Percentiles rank a stretch among this genome's conserved stretches.
Conservation (phyloP, 2,113 vertebrate genomes). For the Onychostruthus taczanowskii region DNA sequence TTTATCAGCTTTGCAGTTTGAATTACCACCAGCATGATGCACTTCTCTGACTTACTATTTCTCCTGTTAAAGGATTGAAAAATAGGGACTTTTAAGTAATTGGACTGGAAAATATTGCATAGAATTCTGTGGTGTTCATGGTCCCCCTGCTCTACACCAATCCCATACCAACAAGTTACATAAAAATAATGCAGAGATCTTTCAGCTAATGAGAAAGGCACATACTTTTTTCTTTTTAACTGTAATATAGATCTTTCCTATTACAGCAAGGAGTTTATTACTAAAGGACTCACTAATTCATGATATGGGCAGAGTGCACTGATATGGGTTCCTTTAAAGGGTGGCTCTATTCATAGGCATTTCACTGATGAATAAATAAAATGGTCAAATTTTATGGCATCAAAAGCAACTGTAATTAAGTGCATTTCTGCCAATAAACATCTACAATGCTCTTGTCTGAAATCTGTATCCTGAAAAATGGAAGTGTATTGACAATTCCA, state of each 20-base stretch:
- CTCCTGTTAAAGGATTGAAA: neutral
- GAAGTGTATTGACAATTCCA: neutral
- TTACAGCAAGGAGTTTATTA: neutral
- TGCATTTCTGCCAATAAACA: neutral
- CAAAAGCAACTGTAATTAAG: neutral
- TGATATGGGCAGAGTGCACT: neutral
- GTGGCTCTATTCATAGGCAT: neutral
- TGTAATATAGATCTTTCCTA: neutral
- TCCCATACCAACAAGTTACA: neutral
- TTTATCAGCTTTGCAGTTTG: neutral
- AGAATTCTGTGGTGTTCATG: neutral
- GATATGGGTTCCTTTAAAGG: neutral
- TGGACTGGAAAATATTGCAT: conserved; percentile 33
- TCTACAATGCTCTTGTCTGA: neutral
- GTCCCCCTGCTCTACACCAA: neutral
- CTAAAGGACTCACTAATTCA: neutral
- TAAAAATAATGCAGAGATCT: conserved; percentile 9
- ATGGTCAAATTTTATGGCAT: neutral
- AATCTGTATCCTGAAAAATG: neutral
- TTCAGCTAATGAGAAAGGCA: conserved; percentile 50
- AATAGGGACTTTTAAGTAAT: neutral
- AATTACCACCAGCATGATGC: neutral
- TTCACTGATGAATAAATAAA: neutral
- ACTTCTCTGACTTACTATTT: neutral
- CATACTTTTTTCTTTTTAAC: neutral